Percentiles rank a stretch among this genome's conserved stretches.
phyloP scores from a whole-genome alignment of 2,797 vertebrate species.

The Manis crassicaudata region DNA sequence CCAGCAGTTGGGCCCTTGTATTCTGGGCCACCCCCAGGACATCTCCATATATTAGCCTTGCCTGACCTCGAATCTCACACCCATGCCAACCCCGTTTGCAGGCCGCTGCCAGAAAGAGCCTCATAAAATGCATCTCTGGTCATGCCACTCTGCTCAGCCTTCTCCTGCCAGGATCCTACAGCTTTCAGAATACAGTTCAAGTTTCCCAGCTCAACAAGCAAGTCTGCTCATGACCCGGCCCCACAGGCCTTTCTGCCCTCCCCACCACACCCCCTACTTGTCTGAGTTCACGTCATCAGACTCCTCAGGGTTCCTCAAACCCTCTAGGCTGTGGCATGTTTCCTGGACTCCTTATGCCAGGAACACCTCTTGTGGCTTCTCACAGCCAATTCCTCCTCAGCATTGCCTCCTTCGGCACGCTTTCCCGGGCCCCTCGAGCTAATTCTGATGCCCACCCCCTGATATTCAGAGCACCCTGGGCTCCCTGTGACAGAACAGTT shows the following conservation, averaged over 20 bases:
- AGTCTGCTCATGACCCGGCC: slow-evolving; percentile 14
- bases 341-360: neutral
- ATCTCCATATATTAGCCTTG: neutral
- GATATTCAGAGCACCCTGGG: neutral
- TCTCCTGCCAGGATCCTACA: neutral
- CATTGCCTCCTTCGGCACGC: neutral
- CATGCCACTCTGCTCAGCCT: neutral
- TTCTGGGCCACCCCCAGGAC: neutral
- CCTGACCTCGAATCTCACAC: neutral
- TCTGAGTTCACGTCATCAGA: neutral
- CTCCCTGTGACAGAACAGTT: neutral
- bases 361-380: neutral
- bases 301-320: neutral
- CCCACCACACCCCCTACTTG: neutral
- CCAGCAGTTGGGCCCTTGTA: neutral
- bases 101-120: neutral
- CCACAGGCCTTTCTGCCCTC: neutral
- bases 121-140: neutral
- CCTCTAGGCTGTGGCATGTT: neutral
- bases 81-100: neutral
- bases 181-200: neutral
- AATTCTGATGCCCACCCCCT: neutral
- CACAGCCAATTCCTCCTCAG: neutral
- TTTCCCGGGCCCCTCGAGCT: neutral
- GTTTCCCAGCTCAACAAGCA: slow-evolving; percentile 1